Conservation (phyloP, 2,113 vertebrate species). For the Upupa epops region DNA sequence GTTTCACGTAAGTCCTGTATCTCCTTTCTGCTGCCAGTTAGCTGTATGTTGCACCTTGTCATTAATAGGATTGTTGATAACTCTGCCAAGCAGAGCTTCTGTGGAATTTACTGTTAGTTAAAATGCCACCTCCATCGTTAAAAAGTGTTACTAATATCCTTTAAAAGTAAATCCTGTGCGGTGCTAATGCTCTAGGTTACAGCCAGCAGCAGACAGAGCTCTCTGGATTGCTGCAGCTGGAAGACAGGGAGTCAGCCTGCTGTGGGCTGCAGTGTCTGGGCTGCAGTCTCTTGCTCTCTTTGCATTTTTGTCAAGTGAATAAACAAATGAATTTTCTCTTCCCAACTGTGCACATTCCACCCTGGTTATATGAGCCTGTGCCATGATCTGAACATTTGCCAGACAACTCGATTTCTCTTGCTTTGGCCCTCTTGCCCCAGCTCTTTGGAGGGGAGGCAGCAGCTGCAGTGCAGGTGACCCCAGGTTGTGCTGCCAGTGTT, state of each 20-base stretch:
- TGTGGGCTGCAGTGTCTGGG: not conserved
- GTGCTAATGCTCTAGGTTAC: not conserved
- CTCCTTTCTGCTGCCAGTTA: slow-evolving; percentile 39
- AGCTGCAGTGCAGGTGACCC: not conserved
- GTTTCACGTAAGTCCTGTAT: slow-evolving; percentile 54
- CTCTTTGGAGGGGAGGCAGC: not conserved
- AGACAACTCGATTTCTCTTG: not conserved
- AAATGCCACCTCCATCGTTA: slow-evolving; percentile 6
- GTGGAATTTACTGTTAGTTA: slow-evolving; percentile 33
- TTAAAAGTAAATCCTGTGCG: slow-evolving; percentile 18
- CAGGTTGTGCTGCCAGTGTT: not conserved
- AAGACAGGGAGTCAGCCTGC: not conserved
- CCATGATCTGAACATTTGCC: rapidly evolving
- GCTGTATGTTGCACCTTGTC: slow-evolving; percentile 59
- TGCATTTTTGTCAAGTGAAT: not conserved
- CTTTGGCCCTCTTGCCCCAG: not conserved
- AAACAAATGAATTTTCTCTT: not conserved
- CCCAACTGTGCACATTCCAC: not conserved
- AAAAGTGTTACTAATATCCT: slow-evolving; percentile 25
- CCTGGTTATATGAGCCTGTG: not conserved
- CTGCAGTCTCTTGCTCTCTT: too few relatives aligned
- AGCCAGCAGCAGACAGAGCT: not conserved
- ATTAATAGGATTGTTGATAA: slow-evolving; percentile 62
- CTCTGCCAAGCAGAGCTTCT: slow-evolving; percentile 27
- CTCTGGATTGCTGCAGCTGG: not conserved